Evolutionary conservation across 2,113 vertebrate species (phyloP).

Genomic region (zebrafish (Danio rerio)): GRCz12tu NC_133194.1:41418501-41419000

Average conservation of each 20-base stretch:
- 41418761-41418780: constrained; percentile 35
- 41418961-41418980: too few relatives aligned
- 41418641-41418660: constrained; percentile 54
- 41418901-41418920: neutral
- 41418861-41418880: neutral
- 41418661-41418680: constrained; percentile 46
- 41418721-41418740: constrained; percentile 36
- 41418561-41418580: constrained; percentile 20
- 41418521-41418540: neutral
- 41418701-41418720: constrained; percentile 55
- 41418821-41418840: neutral
- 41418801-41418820: neutral
- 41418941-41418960: too few relatives aligned
- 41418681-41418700: constrained; percentile 35
- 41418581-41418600: constrained; percentile 51
- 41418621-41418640: constrained; percentile 59
- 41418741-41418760: constrained; percentile 41
- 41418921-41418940: too few relatives aligned
- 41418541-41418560: neutral
- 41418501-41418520: neutral
- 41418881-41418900: neutral
- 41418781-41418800: neutral
- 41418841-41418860: neutral
- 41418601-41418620: constrained; percentile 57
- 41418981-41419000: too few relatives aligned